Evolutionary conservation across 1,140 invertebrate genomes (phyloP), one percentile per base, ranked within the genome.

Genomic region (Pogonomyrmex californicus): DNA sequence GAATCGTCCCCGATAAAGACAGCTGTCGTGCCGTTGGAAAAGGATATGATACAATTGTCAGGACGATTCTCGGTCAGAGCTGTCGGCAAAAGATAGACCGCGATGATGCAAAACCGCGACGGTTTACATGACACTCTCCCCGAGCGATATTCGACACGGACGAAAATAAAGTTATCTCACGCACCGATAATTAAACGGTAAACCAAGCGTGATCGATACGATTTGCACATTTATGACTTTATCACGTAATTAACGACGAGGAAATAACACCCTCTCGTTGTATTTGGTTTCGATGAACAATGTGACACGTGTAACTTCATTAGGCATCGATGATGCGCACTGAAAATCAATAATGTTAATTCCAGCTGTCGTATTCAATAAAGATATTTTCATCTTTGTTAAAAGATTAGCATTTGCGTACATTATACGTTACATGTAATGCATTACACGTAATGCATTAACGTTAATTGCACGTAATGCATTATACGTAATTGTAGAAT

Each of bases 11-110:
- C 14, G 5, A 44, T 81, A 56, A 47, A 12, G 41, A 36, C 38
- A 44, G 63, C 49, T 7, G 47, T 41, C 30, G 14, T 36, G 38
- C 4, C 5, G 47, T 51, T 79, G 65, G 14, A 12, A 44, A 38
- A 81, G 63, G 14, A 56, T n/a, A n/a, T 10, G 10, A 14, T 63
- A 76, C 14, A 41, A 81, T 54, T 44, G 49, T 66, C 23, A 44
- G 33, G 14, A 56, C 1, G 4, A 47, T 49, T 12, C 4, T 51
- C 12, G 47, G 30, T 30, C 41, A 44, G 36, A 41, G 1, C 7
- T 38, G 17, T 65, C 17, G 3, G 65, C 1, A 30, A 23, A 62
- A 47, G 23, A 65, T 2, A 60, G 30, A 76, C 36, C 54, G 38
- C 54, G 73, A 60, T 23, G 7, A 30, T 30, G 54, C 6, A 36